phyloP scores from a whole-genome alignment of 2,888 invertebrate species.

The Himalopsyche japonica region DNA sequence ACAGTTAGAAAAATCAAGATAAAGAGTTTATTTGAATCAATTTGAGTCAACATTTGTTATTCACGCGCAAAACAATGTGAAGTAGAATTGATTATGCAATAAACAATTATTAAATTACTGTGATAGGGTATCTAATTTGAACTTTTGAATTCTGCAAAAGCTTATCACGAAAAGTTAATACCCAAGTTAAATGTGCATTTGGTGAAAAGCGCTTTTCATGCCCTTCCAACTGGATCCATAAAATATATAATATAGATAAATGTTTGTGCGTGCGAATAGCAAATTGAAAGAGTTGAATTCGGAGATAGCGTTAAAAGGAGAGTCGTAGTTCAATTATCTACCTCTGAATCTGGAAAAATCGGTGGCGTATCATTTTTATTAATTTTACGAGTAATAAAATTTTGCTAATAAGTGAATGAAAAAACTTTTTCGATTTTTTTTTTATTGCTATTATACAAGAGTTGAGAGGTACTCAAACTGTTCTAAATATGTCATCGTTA shows the following conservation, averaged over 20 bases:
- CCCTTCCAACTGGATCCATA: neutral
- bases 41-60: no score
- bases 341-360: neutral
- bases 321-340: neutral
- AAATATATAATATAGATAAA: neutral
- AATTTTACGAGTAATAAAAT: no score
- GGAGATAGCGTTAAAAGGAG: neutral
- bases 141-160: neutral
- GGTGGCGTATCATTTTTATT: neutral
- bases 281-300: conserved; percentile 10
- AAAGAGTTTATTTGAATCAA: no score
- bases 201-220: neutral
- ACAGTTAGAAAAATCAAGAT: no score
- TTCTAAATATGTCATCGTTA: no score
- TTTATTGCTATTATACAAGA: no score
- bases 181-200: neutral
- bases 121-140: neutral
- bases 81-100: neutral
- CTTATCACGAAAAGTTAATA: neutral
- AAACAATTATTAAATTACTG: neutral
- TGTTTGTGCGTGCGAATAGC: neutral
- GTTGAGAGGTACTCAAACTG: no score
- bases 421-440: no score
- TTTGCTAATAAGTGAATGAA: no score
- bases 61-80: no score